These are phyloP conservation scores for Lycaena phlaeas DNA, from an alignment of 2,888 invertebrate genomes.

Conservation along the genomic window DNA sequence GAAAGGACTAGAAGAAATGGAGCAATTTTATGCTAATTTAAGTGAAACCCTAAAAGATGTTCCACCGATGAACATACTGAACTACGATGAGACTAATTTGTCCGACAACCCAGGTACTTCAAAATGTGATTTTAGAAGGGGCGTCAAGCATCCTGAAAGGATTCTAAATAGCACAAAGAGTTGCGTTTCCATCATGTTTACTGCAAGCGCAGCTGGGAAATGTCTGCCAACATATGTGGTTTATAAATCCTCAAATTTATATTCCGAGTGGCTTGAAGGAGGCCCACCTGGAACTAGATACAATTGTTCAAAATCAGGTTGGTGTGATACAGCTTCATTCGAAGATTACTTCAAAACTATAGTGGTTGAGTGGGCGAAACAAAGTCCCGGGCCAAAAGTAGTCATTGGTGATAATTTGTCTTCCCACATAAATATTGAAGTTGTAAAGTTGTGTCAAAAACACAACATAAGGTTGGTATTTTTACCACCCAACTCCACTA, in stretches of 20 bases:
- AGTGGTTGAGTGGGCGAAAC: conserved; percentile 14
- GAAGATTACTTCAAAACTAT: conserved; percentile 17
- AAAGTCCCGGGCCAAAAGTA: conserved; percentile 15
- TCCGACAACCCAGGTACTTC: conserved; percentile 18
- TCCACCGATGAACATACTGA: conserved; percentile 15
- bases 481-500: too few species aligned
- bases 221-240: conserved; percentile 18
- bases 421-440: conserved; percentile 18
- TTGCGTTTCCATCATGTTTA: conserved; percentile 18
- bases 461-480: too few species aligned
- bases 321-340: conserved; percentile 20
- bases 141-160: conserved; percentile 18
- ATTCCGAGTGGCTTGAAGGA: conserved; percentile 13
- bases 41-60: conserved; percentile 1
- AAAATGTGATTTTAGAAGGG: conserved; percentile 17
- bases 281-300: conserved; percentile 18
- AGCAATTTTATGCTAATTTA: conserved; percentile 17
- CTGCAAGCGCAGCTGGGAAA: conserved; percentile 14
- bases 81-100: conserved; percentile 22
- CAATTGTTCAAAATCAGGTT: conserved; percentile 19
- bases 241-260: conserved; percentile 17
- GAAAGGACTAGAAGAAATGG: conserved; percentile 7
- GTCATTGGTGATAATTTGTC: conserved; percentile 20
- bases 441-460: conserved; percentile 17
- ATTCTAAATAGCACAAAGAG: conserved; percentile 17